phyloP scores from a whole-genome alignment of 2,888 invertebrate species.

The Timandra comae region DNA sequence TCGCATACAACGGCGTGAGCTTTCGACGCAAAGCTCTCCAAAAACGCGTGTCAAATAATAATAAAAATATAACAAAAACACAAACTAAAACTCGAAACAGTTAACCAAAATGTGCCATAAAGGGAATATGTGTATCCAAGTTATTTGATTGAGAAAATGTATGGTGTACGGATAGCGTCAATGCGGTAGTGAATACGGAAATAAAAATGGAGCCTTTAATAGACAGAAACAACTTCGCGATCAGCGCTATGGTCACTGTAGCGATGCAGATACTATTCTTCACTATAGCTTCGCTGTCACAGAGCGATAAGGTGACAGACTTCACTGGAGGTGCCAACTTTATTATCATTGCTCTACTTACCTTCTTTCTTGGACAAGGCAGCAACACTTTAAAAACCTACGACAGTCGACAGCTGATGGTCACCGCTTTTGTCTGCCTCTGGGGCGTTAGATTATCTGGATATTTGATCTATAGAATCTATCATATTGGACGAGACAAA shows the following conservation, averaged over 20 bases:
- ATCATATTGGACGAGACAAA: slow-evolving; percentile 93
- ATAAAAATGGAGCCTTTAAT: slow-evolving; percentile 82
- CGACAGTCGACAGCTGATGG: slow-evolving; percentile 93
- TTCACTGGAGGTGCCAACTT: slow-evolving; percentile 96
- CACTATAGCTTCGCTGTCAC: slow-evolving; percentile 88
- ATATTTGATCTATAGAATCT: slow-evolving; percentile 92
- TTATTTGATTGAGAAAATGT: slow-evolving; percentile 14
- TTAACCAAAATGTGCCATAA: slow-evolving; percentile 10
- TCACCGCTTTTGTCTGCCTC: slow-evolving; percentile 89
- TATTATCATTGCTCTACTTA: slow-evolving; percentile 90
- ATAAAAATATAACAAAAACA: slow-evolving; percentile 11
- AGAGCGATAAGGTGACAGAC: slow-evolving; percentile 94
- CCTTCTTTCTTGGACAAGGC: slow-evolving; percentile 90
- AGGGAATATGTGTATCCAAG: slow-evolving; percentile 15
- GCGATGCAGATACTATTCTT: slow-evolving; percentile 93
- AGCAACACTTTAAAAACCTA: slow-evolving; percentile 84
- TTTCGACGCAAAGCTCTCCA: slow-evolving; percentile 11
- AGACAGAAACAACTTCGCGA: slow-evolving; percentile 90
- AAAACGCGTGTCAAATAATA: slow-evolving; percentile 6
- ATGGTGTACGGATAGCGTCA: slow-evolving; percentile 46
- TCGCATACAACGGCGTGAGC: slow-evolving; percentile 29
- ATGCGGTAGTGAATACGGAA: slow-evolving; percentile 51
- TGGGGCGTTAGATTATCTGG: slow-evolving; percentile 93
- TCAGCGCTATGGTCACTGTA: slow-evolving; percentile 90
- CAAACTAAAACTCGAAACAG: slow-evolving; percentile 6